Percentiles rank a stretch among this genome's conserved stretches.
These are phyloP conservation scores for Chaenodraco wilsoni DNA, from an alignment of 2,797 vertebrate species.

Conservation along the genomic window DNA sequence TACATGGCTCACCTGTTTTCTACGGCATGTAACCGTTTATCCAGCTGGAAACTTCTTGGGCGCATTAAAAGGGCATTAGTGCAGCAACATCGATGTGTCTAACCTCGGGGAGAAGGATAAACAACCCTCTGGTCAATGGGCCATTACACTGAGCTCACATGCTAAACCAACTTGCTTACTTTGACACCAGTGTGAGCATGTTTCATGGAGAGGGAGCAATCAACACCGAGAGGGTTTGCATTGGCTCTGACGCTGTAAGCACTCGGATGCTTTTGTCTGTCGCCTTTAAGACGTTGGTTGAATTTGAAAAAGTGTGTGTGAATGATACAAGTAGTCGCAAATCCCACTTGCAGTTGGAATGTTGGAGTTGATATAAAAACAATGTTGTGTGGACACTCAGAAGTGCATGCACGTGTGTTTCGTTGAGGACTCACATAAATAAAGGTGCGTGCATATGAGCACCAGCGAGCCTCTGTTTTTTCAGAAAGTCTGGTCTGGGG, in stretches of 20 bases:
- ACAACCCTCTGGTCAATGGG: conserved; percentile 76
- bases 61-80: conserved; percentile 81
- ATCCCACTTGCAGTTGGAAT: background rate
- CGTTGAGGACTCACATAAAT: conserved; percentile 32
- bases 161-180: conserved; percentile 67
- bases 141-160: conserved; percentile 70
- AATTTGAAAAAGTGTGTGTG: background rate
- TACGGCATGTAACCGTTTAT: conserved; percentile 74
- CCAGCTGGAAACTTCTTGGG: conserved; percentile 77
- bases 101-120: conserved; percentile 74
- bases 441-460: conserved; percentile 30
- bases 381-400: conserved; percentile 8
- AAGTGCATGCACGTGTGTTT: conserved; percentile 3
- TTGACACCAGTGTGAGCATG: conserved; percentile 59
- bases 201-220: conserved; percentile 41
- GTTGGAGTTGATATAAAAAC: no score
- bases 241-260: conserved; percentile 36
- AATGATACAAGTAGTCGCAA: background rate
- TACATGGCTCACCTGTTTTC: conserved; percentile 75
- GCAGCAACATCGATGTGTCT: conserved; percentile 69
- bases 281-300: background rate
- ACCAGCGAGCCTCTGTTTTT: conserved; percentile 50
- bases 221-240: conserved; percentile 40
- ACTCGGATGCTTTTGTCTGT: conserved; percentile 25
- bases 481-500: conserved; percentile 49